Percentiles rank a stretch among this genome's conserved stretches.
phyloP scores from a whole-genome alignment of 2,113 vertebrate species.

The Limnothrissa miodon region DNA sequence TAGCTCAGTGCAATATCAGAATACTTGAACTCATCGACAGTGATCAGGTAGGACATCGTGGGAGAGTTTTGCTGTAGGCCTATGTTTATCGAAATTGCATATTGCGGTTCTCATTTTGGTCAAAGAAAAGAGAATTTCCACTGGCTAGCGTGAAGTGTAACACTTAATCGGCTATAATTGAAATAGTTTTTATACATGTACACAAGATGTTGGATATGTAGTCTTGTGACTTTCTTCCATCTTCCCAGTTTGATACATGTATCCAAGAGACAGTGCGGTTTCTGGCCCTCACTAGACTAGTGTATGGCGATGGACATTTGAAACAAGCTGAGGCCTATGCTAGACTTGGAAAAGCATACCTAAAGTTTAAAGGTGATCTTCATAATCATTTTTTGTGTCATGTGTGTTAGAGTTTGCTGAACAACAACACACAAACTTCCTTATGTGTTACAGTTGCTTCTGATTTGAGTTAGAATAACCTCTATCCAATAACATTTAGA shows the following conservation, averaged over 20 bases:
- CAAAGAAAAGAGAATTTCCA: no score
- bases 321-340: conserved; percentile 66
- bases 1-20: conserved; percentile 45
- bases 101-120: no score
- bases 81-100: background rate
- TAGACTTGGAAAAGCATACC: conserved; percentile 71
- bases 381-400: background rate
- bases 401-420: no score
- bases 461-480: background rate
- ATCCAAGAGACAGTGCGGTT: conserved; percentile 69
- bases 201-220: background rate
- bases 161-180: no score
- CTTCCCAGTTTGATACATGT: conserved; percentile 61
- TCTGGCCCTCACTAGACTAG: conserved; percentile 68
- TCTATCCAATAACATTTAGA: no score
- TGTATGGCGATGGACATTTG: conserved; percentile 67
- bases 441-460: background rate
- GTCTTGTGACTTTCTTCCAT: background rate
- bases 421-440: background rate
- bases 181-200: no score
- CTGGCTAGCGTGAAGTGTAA: no score
- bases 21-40: conserved; percentile 48
- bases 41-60: conserved; percentile 47
- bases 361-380: conserved; percentile 70
- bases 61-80: background rate